Evolutionary conservation across 2,888 invertebrate genomes (phyloP).

Genomic region (Pheosia gnoma): DNA sequence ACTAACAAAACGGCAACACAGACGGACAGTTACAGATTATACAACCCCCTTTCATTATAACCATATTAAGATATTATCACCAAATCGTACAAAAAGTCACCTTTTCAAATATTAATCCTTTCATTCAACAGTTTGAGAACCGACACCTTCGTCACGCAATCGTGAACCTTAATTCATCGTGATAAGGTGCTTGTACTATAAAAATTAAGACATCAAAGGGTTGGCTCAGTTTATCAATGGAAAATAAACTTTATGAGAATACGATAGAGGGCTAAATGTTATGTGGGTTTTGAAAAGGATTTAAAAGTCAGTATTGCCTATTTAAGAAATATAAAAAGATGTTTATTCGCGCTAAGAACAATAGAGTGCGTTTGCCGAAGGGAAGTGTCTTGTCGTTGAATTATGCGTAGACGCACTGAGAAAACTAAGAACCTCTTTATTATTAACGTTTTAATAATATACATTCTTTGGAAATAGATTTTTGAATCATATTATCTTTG

Average conservation of each 20-base stretch:
- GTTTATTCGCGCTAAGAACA: constrained; percentile 71
- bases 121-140: constrained; percentile 49
- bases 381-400: constrained; percentile 63
- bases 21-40: constrained; percentile 83
- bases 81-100: constrained; percentile 56
- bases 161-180: constrained; percentile 33
- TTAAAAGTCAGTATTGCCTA: constrained; percentile 62
- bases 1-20: constrained; percentile 55
- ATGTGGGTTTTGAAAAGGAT: constrained; percentile 36
- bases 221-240: constrained; percentile 7
- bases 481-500: too few species aligned
- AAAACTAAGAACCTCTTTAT: constrained; percentile 38
- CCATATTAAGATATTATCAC: constrained; percentile 81
- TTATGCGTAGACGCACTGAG: constrained; percentile 27
- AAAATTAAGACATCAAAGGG: constrained; percentile 44
- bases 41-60: constrained; percentile 70
- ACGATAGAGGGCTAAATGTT: neutral
- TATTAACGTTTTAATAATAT: constrained; percentile 6
- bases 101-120: constrained; percentile 76
- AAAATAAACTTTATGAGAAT: constrained; percentile 4
- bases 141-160: constrained; percentile 42
- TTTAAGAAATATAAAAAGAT: constrained; percentile 59
- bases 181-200: constrained; percentile 20
- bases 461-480: too few species aligned
- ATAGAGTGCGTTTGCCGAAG: constrained; percentile 59